Conservation (phyloP, 2,797 vertebrate genomes). For the Selene dorsalis region DNA sequence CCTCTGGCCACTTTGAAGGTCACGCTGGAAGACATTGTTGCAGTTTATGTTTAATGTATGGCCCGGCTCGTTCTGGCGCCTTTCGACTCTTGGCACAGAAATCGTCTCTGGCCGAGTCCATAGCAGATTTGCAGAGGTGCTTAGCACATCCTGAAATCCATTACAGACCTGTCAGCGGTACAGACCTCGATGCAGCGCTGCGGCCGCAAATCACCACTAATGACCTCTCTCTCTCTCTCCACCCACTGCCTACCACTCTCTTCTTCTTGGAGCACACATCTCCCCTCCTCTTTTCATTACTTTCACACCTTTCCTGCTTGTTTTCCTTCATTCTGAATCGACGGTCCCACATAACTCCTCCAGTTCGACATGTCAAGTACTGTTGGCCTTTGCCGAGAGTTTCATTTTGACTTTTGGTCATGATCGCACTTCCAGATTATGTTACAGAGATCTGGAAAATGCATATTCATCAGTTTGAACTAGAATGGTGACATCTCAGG, state of each 20-base stretch:
- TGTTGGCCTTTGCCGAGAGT: slow-evolving; percentile 12
- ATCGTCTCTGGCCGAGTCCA: slow-evolving; percentile 16
- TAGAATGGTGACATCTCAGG: not conserved
- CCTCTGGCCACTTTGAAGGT: slow-evolving; percentile 46
- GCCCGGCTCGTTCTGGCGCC: slow-evolving; percentile 32
- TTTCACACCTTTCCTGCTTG: slow-evolving; percentile 45
- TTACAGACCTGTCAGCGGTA: slow-evolving; percentile 68
- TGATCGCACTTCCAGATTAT: not conserved
- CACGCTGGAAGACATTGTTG: slow-evolving; percentile 21
- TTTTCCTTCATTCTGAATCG: slow-evolving; percentile 44
- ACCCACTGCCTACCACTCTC: slow-evolving; percentile 6
- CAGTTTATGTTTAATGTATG: slow-evolving; percentile 65
- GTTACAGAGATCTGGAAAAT: not conserved
- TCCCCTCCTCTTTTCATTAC: slow-evolving; percentile 46
- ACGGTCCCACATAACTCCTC: slow-evolving; percentile 32
- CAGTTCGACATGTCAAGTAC: slow-evolving; percentile 17
- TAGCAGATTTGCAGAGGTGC: slow-evolving; percentile 63
- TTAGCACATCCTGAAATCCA: slow-evolving; percentile 71
- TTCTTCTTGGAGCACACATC: slow-evolving; percentile 33
- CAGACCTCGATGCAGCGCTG: slow-evolving; percentile 59
- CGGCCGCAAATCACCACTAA: slow-evolving; percentile 73
- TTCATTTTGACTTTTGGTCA: not conserved
- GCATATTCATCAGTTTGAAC: not conserved
- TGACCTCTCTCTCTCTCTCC: slow-evolving; percentile 50
- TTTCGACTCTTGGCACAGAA: slow-evolving; percentile 57